Conservation (phyloP, 2,888 invertebrate genomes). For the Acanthopleura granulata region DNA sequence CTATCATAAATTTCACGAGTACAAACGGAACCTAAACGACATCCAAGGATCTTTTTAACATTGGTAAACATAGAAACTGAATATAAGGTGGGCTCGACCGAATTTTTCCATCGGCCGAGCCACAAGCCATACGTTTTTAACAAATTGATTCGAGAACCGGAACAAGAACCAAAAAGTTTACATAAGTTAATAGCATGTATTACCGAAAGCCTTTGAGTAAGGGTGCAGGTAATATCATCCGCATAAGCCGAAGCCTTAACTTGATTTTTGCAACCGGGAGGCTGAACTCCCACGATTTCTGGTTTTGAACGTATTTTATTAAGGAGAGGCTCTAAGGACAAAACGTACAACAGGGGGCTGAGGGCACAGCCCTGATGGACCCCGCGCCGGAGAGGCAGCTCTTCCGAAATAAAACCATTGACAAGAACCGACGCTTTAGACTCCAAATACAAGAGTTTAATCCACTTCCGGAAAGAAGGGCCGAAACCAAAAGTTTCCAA, state of each 20-base stretch:
- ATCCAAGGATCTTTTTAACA: not conserved
- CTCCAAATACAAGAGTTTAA: constrained; percentile 6
- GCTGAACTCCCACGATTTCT: not conserved
- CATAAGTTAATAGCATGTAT: not conserved
- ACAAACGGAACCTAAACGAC: not conserved
- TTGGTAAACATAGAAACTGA: not conserved
- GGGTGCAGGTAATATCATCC: constrained; percentile 17
- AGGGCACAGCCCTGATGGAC: constrained; percentile 15
- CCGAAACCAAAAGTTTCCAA: constrained; percentile 2
- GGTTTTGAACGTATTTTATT: constrained; percentile 9
- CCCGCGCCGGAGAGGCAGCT: not conserved
- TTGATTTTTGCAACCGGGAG: not conserved
- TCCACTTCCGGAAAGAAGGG: constrained; percentile 9
- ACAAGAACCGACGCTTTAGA: constrained; percentile 7
- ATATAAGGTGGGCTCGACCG: not conserved
- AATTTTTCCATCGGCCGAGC: not conserved
- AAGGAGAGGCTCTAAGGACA: constrained; percentile 10
- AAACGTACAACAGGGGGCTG: constrained; percentile 2
- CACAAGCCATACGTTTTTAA: constrained; percentile 12
- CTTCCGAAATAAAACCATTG: constrained; percentile 11
- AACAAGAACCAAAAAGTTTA: not conserved
- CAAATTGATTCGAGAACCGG: not conserved
- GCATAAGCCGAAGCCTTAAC: not conserved
- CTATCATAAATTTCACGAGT: not conserved
- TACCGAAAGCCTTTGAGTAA: constrained; percentile 4